Conservation (phyloP, 2,113 vertebrate genomes). For the Microtus montanus region DNA sequence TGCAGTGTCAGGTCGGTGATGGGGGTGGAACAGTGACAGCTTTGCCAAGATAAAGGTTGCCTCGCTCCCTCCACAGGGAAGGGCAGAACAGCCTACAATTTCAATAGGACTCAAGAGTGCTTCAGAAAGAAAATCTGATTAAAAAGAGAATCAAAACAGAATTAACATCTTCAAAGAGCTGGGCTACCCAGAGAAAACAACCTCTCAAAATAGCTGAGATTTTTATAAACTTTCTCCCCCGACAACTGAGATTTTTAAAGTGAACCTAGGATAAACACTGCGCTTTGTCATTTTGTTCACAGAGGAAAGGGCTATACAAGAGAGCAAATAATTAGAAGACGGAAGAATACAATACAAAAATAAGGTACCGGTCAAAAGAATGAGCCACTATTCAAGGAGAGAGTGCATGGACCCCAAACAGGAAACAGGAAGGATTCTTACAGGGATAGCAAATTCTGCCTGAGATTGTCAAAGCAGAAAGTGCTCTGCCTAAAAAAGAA, state of each 20-base stretch:
- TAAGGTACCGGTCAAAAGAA: background rate
- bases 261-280: background rate
- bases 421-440: background rate
- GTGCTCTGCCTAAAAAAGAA: background rate
- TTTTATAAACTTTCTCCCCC: background rate
- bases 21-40: too few relatives aligned
- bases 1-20: background rate
- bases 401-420: background rate
- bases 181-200: constrained; percentile 32
- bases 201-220: constrained; percentile 15
- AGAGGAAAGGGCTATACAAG: background rate
- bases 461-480: background rate
- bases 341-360: background rate
- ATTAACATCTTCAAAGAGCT: constrained; percentile 36
- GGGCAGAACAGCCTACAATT: background rate
- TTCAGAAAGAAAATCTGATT: constrained; percentile 58
- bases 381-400: background rate
- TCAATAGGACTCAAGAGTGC: constrained; percentile 30
- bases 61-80: constrained; percentile 11
- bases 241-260: constrained; percentile 3
- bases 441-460: background rate
- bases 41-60: constrained; percentile 25
- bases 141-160: constrained; percentile 50
- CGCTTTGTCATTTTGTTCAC: background rate
- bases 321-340: background rate